phyloP scores from a whole-genome alignment of 1,140 invertebrate species.

The Cydia splendana region DNA sequence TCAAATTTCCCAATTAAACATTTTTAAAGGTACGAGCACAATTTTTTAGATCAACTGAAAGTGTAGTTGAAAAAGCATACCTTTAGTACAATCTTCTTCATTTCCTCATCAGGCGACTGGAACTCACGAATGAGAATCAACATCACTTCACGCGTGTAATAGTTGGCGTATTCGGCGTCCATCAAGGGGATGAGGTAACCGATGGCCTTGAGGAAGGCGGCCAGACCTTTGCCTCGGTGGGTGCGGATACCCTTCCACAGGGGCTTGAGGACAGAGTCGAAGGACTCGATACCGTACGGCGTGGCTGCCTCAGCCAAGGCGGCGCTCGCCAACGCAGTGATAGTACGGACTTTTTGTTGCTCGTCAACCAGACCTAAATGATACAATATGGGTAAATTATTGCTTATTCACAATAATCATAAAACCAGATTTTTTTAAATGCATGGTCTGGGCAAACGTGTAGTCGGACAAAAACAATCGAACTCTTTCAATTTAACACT shows the following conservation, averaged over 20 bases:
- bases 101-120: constrained; percentile 99
- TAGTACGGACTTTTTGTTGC: constrained; percentile 96
- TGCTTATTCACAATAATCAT: constrained; percentile 21
- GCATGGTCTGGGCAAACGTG: too few species aligned
- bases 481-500: too few species aligned
- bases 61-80: constrained; percentile 67
- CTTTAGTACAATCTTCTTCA: constrained; percentile 99
- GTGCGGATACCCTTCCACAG: constrained; percentile 99
- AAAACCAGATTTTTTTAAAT: constrained; percentile 12
- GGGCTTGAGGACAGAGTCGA: constrained; percentile 99
- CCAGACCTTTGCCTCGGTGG: constrained; percentile 98
- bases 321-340: constrained; percentile 98
- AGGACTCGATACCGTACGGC: constrained; percentile 99
- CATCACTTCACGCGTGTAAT: constrained; percentile 99
- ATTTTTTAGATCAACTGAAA: too few species aligned
- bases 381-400: constrained; percentile 27
- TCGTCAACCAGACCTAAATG: constrained; percentile 87
- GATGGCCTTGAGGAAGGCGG: constrained; percentile 99
- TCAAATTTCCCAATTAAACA: too few species aligned
- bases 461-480: too few species aligned
- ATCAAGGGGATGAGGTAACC: constrained; percentile 99
- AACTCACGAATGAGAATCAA: constrained; percentile 99
- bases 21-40: too few species aligned
- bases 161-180: constrained; percentile 99
- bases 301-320: constrained; percentile 98